These are phyloP conservation scores for Chloroceryle aenea DNA, from an alignment of 2,113 vertebrate species.

Conservation along the genomic window DNA sequence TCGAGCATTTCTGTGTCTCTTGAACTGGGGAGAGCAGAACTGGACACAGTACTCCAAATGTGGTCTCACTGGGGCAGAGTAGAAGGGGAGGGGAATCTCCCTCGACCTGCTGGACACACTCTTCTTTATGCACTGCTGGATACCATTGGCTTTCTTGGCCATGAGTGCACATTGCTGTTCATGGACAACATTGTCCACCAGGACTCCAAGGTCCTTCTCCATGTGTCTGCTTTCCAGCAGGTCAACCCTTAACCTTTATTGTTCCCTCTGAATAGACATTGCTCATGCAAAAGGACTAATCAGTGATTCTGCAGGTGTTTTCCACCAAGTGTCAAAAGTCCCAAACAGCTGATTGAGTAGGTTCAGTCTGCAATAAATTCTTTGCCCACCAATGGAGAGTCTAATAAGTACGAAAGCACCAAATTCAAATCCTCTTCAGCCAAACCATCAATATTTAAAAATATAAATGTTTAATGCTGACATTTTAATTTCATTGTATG, in stretches of 20 bases:
- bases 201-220: no score
- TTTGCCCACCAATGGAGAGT: background rate
- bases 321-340: background rate
- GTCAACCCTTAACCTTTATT: background rate
- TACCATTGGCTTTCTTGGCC: no score
- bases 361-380: background rate
- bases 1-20: no score
- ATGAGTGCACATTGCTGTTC: no score
- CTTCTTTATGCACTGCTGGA: no score
- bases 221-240: no score
- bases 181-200: no score
- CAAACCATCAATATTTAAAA: conserved; percentile 35
- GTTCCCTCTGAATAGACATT: background rate
- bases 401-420: background rate
- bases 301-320: background rate
- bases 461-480: background rate
- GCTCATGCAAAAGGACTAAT: background rate
- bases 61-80: no score
- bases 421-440: conserved; percentile 9
- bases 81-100: no score
- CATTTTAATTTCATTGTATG: conserved; percentile 13
- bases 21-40: no score
- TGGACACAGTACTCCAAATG: no score
- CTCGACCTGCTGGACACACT: no score
- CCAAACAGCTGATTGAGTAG: background rate